Percentiles rank a stretch among this genome's conserved stretches.
phyloP scores from a whole-genome alignment of 2,797 vertebrate species.

The Falco naumanni region DNA sequence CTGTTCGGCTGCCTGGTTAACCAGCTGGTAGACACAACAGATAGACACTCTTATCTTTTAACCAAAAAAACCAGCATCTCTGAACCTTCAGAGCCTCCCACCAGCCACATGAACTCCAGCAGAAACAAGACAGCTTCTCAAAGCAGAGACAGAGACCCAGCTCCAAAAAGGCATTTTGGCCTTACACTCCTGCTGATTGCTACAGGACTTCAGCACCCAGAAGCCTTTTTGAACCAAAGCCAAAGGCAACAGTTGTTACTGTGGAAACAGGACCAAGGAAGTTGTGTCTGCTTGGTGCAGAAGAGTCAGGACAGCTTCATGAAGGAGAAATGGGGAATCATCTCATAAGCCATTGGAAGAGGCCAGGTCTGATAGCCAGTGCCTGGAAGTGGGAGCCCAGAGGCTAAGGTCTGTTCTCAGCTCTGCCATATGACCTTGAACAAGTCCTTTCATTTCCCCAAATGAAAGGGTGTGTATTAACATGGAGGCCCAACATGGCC shows the following conservation, averaged over 20 bases:
- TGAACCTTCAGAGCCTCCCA: neutral
- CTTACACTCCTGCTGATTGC: neutral
- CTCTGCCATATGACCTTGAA: neutral
- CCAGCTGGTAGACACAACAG: constrained; percentile 40
- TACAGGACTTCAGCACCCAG: neutral
- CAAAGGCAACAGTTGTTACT: constrained; percentile 8
- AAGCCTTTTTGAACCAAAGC: neutral
- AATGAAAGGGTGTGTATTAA: neutral
- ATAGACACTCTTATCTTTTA: neutral
- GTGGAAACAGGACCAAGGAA: constrained; percentile 27
- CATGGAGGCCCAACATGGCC: rapidly evolving
- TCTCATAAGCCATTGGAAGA: neutral
- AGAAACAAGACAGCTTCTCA: neutral
- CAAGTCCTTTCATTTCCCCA: neutral
- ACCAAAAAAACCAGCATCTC: neutral
- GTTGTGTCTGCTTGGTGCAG: neutral
- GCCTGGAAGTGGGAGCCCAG: neutral
- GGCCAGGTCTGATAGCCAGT: neutral
- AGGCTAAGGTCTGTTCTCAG: neutral
- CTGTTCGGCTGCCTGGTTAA: constrained; percentile 20
- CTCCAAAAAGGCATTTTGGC: neutral
- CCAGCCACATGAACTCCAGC: neutral
- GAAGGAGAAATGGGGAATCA: neutral
- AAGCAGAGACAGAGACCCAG: neutral
- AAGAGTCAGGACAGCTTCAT: neutral